phyloP scores from a whole-genome alignment of 2,888 invertebrate genomes.

The Lithophane leautieri region DNA sequence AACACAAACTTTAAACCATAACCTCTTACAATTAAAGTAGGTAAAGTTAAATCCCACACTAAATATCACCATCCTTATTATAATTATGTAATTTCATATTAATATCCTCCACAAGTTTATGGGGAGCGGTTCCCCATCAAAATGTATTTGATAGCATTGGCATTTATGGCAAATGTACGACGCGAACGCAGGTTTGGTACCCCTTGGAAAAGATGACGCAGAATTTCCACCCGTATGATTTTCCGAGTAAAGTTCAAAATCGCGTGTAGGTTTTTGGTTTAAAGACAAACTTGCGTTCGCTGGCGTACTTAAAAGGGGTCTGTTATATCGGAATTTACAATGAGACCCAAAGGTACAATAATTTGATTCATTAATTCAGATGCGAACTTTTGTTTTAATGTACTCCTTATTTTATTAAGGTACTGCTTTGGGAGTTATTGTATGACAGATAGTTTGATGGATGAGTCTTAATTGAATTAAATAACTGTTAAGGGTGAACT shows the following conservation, averaged over 20 bases:
- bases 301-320: constrained; percentile 65
- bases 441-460: constrained; percentile 58
- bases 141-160: constrained; percentile 65
- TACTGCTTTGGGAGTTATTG: constrained; percentile 44
- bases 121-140: constrained; percentile 64
- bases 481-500: constrained; percentile 25
- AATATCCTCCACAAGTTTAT: constrained; percentile 66
- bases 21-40: constrained; percentile 23
- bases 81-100: constrained; percentile 67
- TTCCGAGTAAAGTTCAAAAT: not conserved
- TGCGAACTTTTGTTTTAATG: constrained; percentile 67
- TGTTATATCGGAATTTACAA: constrained; percentile 68
- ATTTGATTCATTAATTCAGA: constrained; percentile 68
- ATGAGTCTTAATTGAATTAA: constrained; percentile 59
- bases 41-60: constrained; percentile 48
- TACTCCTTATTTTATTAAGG: constrained; percentile 63
- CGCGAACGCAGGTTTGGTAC: constrained; percentile 22
- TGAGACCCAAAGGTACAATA: constrained; percentile 69
- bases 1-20: constrained; percentile 27
- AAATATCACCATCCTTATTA: constrained; percentile 54
- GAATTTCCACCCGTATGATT: not conserved
- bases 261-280: not conserved
- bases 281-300: constrained; percentile 41
- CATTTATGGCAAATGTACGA: constrained; percentile 59
- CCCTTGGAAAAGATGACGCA: not conserved